Conservation (phyloP, 37 sponge, comb jelly and placozoan genomes). For the Chondrilla cf. caribensis region DNA sequence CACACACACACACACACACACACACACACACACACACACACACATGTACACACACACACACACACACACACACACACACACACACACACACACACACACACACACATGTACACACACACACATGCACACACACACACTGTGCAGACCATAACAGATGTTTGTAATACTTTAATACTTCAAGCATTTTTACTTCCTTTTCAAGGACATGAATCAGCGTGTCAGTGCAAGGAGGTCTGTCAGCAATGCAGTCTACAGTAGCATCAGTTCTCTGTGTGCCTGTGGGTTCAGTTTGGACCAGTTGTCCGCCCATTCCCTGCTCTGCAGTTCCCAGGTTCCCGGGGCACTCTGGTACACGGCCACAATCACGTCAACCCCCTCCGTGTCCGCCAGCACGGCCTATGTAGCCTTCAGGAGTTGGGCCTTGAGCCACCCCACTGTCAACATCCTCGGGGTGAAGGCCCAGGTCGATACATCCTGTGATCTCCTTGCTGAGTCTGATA, state of each 20-base stretch:
- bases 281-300: not conserved
- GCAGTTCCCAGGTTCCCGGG: not conserved
- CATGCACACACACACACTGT: slow-evolving; percentile 41
- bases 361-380: not conserved
- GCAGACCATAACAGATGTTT: no score
- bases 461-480: not conserved
- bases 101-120: slow-evolving; percentile 40
- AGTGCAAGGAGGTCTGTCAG: not conserved
- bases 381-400: not conserved
- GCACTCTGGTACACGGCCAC: not conserved
- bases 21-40: slow-evolving; percentile 23
- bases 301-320: not conserved
- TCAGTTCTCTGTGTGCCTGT: not conserved
- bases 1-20: slow-evolving; percentile 9
- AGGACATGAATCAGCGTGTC: not conserved
- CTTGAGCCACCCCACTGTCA: not conserved
- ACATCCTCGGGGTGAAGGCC: not conserved
- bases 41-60: slow-evolving; percentile 29
- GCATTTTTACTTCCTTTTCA: no score
- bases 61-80: slow-evolving; percentile 3
- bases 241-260: not conserved
- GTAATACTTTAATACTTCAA: not conserved
- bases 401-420: not conserved
- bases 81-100: slow-evolving; percentile 38
- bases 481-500: no score